Percentiles rank a stretch among this genome's conserved stretches.
phyloP scores from a whole-genome alignment of 2,797 vertebrate genomes.

The Acipenser oxyrinchus region DNA sequence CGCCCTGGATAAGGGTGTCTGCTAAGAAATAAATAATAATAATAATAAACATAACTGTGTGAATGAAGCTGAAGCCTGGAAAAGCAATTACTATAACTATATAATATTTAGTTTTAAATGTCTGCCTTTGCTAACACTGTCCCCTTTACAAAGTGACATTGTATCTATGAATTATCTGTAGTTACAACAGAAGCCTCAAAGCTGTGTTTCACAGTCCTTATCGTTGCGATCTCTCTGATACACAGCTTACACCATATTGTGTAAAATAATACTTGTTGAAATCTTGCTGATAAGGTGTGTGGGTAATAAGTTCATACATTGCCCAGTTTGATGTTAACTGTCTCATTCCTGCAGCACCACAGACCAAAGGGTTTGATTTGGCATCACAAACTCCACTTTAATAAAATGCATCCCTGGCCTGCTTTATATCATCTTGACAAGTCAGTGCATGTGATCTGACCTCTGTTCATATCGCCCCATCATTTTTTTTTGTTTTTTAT shows the following conservation, averaged over 20 bases:
- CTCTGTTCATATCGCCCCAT: conserved; percentile 18
- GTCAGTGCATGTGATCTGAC: conserved; percentile 13
- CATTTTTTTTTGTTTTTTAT: conserved; percentile 16
- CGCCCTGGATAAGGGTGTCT: no score
- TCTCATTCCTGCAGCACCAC: conserved; percentile 20
- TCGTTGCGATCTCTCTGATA: conserved; percentile 44
- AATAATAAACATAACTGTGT: neutral
- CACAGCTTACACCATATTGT: conserved; percentile 41
- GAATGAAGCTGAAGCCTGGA: neutral
- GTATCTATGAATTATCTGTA: neutral
- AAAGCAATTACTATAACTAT: no score
- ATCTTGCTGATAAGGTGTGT: conserved; percentile 37
- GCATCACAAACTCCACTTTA: conserved; percentile 19
- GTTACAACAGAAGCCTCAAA: neutral
- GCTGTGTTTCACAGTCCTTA: conserved; percentile 33
- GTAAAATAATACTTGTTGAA: conserved; percentile 40
- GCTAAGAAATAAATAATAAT: no score
- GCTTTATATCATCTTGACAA: conserved; percentile 29
- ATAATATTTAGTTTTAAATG: no score
- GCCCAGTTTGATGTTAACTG: conserved; percentile 14
- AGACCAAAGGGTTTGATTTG: conserved; percentile 21
- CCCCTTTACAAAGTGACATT: no score
- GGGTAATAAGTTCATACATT: conserved; percentile 35
- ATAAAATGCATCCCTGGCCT: conserved; percentile 20
- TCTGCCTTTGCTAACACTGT: no score